Evolutionary conservation across 2,888 invertebrate species (phyloP).

Genomic region (Cephus rjabovi): DNA sequence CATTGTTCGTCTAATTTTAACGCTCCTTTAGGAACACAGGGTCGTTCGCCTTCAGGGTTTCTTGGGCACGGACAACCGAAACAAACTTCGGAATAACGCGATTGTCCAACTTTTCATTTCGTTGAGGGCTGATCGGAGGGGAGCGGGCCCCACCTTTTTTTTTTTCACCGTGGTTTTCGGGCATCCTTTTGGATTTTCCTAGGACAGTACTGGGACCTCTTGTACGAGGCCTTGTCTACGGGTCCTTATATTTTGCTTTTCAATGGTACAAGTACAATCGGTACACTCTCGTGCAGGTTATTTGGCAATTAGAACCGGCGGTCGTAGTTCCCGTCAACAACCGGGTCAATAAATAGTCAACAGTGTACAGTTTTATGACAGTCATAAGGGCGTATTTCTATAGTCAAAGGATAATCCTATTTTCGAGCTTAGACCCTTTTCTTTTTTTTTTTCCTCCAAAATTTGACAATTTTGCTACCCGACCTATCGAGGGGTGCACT

Average conservation of each 20-base stretch:
- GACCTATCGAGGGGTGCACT: too few species aligned
- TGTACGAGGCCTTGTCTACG: too few species aligned
- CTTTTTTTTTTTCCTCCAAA: too few species aligned
- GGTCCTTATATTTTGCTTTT: background rate
- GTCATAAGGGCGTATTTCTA: background rate
- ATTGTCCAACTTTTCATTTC: background rate
- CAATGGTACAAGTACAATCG: background rate
- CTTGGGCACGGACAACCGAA: too few species aligned
- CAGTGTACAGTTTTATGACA: slow-evolving; percentile 1
- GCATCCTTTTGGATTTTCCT: too few species aligned
- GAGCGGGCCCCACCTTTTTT: too few species aligned
- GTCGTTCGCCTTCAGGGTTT: too few species aligned
- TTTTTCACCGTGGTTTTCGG: too few species aligned
- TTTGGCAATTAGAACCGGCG: slow-evolving; percentile 3
- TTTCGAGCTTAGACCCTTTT: background rate
- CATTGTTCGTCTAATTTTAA: slow-evolving; percentile 3
- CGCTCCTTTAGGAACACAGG: too few species aligned
- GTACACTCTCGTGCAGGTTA: background rate
- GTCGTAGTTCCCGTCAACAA: background rate
- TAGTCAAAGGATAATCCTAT: slow-evolving; percentile 3
- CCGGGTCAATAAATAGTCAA: slow-evolving; percentile 2
- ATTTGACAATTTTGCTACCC: too few species aligned
- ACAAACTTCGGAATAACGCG: background rate
- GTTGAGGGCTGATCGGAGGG: background rate
- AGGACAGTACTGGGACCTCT: too few species aligned